Conservation (phyloP, 64 coral and sea anemone genomes). For the Dendrophyllia cribrosa region DNA sequence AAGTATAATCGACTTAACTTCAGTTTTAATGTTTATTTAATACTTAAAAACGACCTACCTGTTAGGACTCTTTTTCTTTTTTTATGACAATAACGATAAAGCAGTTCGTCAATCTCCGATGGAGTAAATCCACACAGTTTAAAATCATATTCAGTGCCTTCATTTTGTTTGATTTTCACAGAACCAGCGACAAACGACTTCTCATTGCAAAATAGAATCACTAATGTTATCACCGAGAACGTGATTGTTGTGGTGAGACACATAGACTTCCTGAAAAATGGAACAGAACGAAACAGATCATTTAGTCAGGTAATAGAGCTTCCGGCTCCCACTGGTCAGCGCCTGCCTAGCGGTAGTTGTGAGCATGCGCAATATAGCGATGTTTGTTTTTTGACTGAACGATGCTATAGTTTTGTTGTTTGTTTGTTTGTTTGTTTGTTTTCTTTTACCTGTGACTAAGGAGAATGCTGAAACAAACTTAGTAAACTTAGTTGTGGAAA, state of each 20-base stretch:
- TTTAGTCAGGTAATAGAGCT: neutral
- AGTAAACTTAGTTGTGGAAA: too few relatives aligned
- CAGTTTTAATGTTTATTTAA: neutral
- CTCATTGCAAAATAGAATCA: slow-evolving; percentile 1
- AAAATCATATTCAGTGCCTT: neutral
- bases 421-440: too few relatives aligned
- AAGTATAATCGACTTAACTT: neutral
- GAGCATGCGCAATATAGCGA: too few relatives aligned
- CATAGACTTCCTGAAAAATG: slow-evolving; percentile 24
- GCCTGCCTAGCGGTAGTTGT: too few relatives aligned
- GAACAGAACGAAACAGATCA: neutral
- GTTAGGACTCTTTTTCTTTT: neutral
- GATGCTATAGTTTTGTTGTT: too few relatives aligned
- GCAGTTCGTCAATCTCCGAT: neutral
- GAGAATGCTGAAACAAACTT: too few relatives aligned
- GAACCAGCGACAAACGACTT: neutral
- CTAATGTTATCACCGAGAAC: neutral
- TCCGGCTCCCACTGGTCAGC: too few relatives aligned
- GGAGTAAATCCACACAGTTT: neutral
- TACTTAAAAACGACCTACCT: neutral
- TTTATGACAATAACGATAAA: neutral
- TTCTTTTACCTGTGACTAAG: too few relatives aligned
- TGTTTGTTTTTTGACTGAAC: too few relatives aligned
- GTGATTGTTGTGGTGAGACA: neutral
- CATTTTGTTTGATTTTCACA: slow-evolving; percentile 1